Evolutionary conservation across 2,888 invertebrate species (phyloP), one percentile per base, ranked within the genome.

Genomic region (Pollenia amentaria): DNA sequence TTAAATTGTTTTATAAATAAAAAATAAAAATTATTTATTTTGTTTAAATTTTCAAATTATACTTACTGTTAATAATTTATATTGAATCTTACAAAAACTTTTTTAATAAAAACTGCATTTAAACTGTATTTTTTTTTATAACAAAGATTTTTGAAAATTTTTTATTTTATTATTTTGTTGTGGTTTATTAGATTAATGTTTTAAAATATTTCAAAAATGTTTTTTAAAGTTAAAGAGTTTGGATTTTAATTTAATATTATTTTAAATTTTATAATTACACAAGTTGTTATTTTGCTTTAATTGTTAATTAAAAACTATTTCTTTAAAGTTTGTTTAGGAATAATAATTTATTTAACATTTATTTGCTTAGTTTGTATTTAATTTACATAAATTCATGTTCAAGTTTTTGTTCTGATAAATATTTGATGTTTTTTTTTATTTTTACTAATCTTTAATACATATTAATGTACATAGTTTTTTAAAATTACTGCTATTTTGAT

Each of bases 321-420:
- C 90, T 89, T 89, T 51, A 67, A 72, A 79, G 42, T 89, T 90
- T 90, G 84, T 90, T 89, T 88, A 88, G 69, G 55, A 77, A 85
- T 79, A 83, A 72, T 62, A 67, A 64, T n/a, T 81, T 53, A 10
- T 80, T 72, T 55, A 51, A 67, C 51, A 53, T 72, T 72, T 48
- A 65, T 57, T 72, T 62, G 16, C 53, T 78, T 62, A 12, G 29
- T 77, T 57, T 73, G 18, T 76, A 48, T 46, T 84, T 46, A 48
- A 42, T 85, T 77, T 84, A 80, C 64, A 72, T 80, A 75, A 79
- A 79, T 72, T 87, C 70, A 48, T 76, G 12, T 82, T 76, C 67
- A 18, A 60, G 57, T 40, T 12, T 75, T 75, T 18, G 14, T 53
- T 80, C 73, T 38, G 2, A 38, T 14, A 65, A 53, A 14, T 55